phyloP scores from a whole-genome alignment of 2,888 invertebrate species.

The Tribolium freemani region DNA sequence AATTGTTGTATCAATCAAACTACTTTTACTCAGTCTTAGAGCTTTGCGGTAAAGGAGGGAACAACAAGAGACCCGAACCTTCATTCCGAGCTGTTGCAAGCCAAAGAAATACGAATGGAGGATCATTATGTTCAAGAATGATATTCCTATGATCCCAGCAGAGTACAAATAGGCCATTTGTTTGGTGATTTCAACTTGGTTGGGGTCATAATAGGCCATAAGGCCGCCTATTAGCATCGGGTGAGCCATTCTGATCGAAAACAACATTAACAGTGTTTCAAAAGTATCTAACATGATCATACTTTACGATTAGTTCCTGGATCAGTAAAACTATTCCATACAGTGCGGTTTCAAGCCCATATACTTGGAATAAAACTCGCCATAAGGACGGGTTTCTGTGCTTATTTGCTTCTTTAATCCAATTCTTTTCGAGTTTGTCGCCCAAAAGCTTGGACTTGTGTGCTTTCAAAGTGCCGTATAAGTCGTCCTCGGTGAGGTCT shows the following conservation, averaged over 20 bases:
- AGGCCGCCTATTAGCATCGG: constrained; percentile 63
- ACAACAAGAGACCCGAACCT: constrained; percentile 80
- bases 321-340: constrained; percentile 56
- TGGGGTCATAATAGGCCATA: constrained; percentile 73
- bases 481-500: constrained; percentile 69
- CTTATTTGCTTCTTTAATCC: constrained; percentile 58
- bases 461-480: constrained; percentile 68
- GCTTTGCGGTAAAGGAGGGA: constrained; percentile 85
- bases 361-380: constrained; percentile 58
- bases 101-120: constrained; percentile 89
- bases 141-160: constrained; percentile 78
- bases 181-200: constrained; percentile 62
- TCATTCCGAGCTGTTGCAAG: constrained; percentile 86
- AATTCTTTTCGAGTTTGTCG: constrained; percentile 64
- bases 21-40: constrained; percentile 80
- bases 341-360: constrained; percentile 54
- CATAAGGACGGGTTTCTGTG: constrained; percentile 54
- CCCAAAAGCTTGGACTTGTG: constrained; percentile 68
- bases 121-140: constrained; percentile 77
- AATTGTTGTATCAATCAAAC: constrained; percentile 86
- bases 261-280: constrained; percentile 23
- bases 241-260: constrained; percentile 51
- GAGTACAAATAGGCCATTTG: constrained; percentile 83
- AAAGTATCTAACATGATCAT: constrained; percentile 3
- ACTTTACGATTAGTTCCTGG: constrained; percentile 59